Evolutionary conservation across 2,797 vertebrate species (phyloP).

Genomic region (Valencia hispanica): DNA sequence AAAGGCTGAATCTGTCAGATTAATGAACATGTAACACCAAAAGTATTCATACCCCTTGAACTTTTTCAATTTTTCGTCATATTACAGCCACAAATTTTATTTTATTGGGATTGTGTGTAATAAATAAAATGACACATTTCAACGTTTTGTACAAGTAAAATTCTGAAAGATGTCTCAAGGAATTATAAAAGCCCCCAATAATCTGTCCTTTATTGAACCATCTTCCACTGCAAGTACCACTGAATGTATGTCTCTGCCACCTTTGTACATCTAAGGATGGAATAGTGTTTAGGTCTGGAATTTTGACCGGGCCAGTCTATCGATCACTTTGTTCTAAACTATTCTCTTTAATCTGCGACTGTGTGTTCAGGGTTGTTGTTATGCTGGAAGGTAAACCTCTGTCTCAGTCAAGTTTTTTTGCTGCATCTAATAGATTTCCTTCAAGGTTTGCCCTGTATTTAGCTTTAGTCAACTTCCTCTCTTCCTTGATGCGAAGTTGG

Average conservation of each 20-base stretch:
- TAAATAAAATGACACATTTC: not conserved
- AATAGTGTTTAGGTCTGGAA: not conserved
- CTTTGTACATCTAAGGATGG: too few relatives aligned
- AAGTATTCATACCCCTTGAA: not conserved
- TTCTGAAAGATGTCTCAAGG: not conserved
- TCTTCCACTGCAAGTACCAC: too few relatives aligned
- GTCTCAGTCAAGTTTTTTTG: not conserved
- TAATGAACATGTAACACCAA: not conserved
- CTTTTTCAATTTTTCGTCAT: not conserved
- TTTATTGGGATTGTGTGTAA: not conserved
- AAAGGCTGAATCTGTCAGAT: not conserved
- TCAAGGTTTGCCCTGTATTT: not conserved
- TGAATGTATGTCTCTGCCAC: not conserved
- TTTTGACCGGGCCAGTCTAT: not conserved
- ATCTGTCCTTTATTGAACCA: not conserved
- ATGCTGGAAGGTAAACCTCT: too few relatives aligned
- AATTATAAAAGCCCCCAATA: not conserved
- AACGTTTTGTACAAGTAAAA: not conserved
- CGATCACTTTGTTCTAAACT: not conserved
- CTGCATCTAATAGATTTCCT: not conserved
- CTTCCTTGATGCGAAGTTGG: too few relatives aligned
- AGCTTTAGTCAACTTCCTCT: not conserved
- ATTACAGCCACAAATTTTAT: not conserved
- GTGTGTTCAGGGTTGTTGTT: too few relatives aligned
- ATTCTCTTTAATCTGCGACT: too few relatives aligned